Percentiles rank a stretch among this genome's conserved stretches.
phyloP scores from a whole-genome alignment of 1,140 invertebrate species.

The Aphidius ervi region DNA sequence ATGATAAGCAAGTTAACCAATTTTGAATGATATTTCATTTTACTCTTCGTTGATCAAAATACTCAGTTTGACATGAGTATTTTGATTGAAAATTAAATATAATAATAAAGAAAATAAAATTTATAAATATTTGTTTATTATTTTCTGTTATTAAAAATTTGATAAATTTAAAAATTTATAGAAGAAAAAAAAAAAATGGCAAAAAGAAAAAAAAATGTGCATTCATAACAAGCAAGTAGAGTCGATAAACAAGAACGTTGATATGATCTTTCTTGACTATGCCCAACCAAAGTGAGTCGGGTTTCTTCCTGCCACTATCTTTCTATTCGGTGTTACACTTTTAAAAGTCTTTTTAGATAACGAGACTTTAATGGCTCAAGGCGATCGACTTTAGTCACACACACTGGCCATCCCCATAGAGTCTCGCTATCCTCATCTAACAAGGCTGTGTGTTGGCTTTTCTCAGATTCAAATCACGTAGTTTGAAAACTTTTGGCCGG shows the following conservation, averaged over 20 bases:
- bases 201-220: slow-evolving; percentile 15
- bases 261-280: slow-evolving; percentile 30
- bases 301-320: slow-evolving; percentile 22
- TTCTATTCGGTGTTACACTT: slow-evolving; percentile 36
- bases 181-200: neutral
- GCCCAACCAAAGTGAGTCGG: slow-evolving; percentile 20
- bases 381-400: slow-evolving; percentile 25
- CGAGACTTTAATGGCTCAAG: slow-evolving; percentile 35
- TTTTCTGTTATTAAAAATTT: too few species aligned
- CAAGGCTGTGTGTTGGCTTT: slow-evolving; percentile 9
- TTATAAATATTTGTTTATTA: too few species aligned
- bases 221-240: slow-evolving; percentile 31
- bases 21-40: too few species aligned
- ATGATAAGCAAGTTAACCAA: too few species aligned
- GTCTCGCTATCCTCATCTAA: slow-evolving; percentile 8
- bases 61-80: too few species aligned
- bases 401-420: slow-evolving; percentile 12
- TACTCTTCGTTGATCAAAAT: too few species aligned
- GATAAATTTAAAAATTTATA: neutral
- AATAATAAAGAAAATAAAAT: too few species aligned
- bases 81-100: too few species aligned
- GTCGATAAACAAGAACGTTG: slow-evolving; percentile 33
- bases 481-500: slow-evolving; percentile 26
- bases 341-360: slow-evolving; percentile 44
- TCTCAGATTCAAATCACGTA: slow-evolving; percentile 30